phyloP scores from a whole-genome alignment of 2,888 invertebrate species.

The Loripinus fragilis region DNA sequence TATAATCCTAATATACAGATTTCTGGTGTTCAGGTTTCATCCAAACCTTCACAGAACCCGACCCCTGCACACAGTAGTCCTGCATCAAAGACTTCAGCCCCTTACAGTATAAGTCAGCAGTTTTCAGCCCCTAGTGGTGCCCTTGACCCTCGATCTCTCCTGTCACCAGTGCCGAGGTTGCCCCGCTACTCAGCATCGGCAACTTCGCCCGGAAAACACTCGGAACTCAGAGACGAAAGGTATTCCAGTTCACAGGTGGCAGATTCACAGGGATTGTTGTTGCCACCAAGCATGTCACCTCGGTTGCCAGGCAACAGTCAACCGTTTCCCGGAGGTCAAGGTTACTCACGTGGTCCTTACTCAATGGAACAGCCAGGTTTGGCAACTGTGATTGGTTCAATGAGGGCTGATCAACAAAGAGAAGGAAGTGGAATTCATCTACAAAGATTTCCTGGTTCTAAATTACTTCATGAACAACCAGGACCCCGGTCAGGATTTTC shows the following conservation, averaged over 20 bases:
- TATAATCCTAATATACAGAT: background rate
- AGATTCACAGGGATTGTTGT: constrained; percentile 44
- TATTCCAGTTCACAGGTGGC: background rate
- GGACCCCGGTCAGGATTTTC: constrained; percentile 9
- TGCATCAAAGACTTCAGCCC: background rate
- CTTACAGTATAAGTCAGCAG: background rate
- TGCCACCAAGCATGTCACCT: constrained; percentile 40
- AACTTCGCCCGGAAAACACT: constrained; percentile 2
- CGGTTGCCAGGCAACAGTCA: background rate
- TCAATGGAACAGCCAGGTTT: constrained; percentile 21
- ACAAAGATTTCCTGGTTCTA: constrained; percentile 45
- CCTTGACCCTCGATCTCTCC: constrained; percentile 6
- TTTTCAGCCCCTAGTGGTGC: background rate
- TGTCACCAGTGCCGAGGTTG: background rate
- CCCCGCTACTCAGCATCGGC: constrained; percentile 1
- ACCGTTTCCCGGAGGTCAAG: background rate
- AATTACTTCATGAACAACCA: constrained; percentile 48
- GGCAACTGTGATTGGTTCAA: constrained; percentile 50
- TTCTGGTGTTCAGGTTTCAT: background rate
- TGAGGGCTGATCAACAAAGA: constrained; percentile 46
- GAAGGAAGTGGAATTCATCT: constrained; percentile 44
- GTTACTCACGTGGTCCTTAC: background rate
- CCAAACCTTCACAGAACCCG: background rate
- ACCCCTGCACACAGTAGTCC: background rate
- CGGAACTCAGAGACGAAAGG: constrained; percentile 36